Evolutionary conservation across 2,113 vertebrate species (phyloP).

Genomic region (Cyanoderma ruficeps): DNA sequence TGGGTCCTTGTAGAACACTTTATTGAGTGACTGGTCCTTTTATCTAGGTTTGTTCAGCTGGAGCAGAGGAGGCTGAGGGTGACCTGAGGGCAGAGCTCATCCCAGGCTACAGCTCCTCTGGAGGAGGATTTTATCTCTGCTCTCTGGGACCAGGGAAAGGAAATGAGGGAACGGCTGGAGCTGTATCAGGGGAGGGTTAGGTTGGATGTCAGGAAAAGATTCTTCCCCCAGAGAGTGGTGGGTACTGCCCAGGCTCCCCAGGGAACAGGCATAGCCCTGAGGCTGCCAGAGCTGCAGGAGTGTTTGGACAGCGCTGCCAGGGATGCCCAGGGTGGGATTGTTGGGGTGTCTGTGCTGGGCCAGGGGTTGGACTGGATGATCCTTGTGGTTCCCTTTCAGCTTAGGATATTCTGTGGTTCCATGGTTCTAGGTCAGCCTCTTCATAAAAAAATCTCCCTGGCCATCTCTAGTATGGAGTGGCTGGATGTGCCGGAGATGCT

Average conservation of each 20-base stretch:
- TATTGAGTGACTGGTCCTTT: background rate
- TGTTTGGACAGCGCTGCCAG: rapidly evolving
- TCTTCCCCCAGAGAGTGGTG: background rate
- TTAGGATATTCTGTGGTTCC: background rate
- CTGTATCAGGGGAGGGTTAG: background rate
- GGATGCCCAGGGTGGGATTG: background rate
- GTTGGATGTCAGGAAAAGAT: background rate
- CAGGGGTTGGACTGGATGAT: background rate
- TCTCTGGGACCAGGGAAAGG: background rate
- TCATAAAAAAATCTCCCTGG: background rate
- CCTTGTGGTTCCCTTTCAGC: background rate
- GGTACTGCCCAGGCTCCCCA: background rate
- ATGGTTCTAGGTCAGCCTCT: background rate
- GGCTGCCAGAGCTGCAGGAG: background rate
- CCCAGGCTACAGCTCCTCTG: background rate
- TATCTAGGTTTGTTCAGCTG: background rate
- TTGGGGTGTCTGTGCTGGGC: background rate
- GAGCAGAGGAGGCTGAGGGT: background rate
- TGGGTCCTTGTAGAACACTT: background rate
- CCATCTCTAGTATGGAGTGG: background rate
- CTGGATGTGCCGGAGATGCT: background rate
- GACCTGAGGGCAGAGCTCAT: background rate
- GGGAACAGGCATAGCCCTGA: rapidly evolving
- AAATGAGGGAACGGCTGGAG: background rate
- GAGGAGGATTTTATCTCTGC: background rate